Base-by-base conservation (phyloP, 1,140 invertebrate species). In the Dufourea novaeangliae region DNA sequence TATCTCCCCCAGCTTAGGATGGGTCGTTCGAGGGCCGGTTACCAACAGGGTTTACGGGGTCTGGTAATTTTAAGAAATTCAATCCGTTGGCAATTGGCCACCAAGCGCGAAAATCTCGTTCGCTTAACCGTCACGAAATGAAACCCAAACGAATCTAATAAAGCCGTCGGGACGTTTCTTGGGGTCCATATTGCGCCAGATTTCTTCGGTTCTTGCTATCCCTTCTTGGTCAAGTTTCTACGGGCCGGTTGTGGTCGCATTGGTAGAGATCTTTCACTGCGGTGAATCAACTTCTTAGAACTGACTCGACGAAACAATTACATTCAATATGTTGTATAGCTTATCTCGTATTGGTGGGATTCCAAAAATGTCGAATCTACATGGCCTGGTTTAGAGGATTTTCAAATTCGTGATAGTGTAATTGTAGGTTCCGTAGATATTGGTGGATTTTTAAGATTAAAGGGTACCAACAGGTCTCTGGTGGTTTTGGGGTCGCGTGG, bases 31-130 rank as follows among this genome's bases (percentile, higher is more conserved):
- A 20, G 17, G 20, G 44, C 25, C 44, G 46, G 44, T 39, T 62
- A 32, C 44, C 39, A 62, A 66, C n/a, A 12, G 7, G 27, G 29
- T 66, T 74, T 44, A n/a, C 50, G 50, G 37, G 50, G 27, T 39
- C 27, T 34, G 52, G 22, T 74, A 57, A 74, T 74, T 66, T 66
- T 32, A 74, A 66, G 62, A 74, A 44, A 74, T 54, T 74, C 46
- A 66, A 74, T 74, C 46, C 52, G 62, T 20, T 57, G 72, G 52
- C 62, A 74, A 50, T 44, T 57, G 37, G 62, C 39, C 62, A 57
- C 50, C 14, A 37, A 27, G 27, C 34, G 50, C 62, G 27, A 74
- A 74, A 41, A 74, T 74, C 62, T 57, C 20, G 52, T 75, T 63
- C 70, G 54, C 20, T 71, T 64, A 73, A 63, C 50, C 61, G 37